Conservation (phyloP, 2,888 invertebrate species). For the Actias luna region DNA sequence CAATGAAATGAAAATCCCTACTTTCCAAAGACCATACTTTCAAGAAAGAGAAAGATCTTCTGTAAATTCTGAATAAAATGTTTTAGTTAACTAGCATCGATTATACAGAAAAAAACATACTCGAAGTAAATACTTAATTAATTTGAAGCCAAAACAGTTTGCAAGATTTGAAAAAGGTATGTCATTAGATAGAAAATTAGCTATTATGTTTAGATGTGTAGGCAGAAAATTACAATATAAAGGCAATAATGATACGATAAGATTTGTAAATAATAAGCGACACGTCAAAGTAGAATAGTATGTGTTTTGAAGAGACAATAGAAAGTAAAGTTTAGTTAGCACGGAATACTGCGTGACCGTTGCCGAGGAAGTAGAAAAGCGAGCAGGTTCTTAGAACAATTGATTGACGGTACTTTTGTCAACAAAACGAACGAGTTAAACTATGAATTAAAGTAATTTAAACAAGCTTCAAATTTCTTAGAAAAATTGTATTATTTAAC, state of each 20-base stretch:
- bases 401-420: constrained; percentile 3
- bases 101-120: no score
- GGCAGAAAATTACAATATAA: neutral
- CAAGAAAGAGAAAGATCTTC: no score
- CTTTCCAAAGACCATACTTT: no score
- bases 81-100: no score
- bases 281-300: neutral
- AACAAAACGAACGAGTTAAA: constrained; percentile 6
- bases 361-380: constrained; percentile 2
- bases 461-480: neutral
- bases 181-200: no score
- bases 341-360: neutral
- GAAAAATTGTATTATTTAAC: neutral
- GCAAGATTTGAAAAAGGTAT: no score
- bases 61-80: no score
- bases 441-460: constrained; percentile 3
- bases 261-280: neutral
- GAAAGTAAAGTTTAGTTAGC: neutral
- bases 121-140: no score
- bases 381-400: neutral
- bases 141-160: no score
- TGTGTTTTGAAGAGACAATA: neutral
- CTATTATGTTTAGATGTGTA: neutral
- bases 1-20: no score
- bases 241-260: neutral